Evolutionary conservation across 2,113 vertebrate species (phyloP).

Genomic region (Sebastes schlegelii): DNA sequence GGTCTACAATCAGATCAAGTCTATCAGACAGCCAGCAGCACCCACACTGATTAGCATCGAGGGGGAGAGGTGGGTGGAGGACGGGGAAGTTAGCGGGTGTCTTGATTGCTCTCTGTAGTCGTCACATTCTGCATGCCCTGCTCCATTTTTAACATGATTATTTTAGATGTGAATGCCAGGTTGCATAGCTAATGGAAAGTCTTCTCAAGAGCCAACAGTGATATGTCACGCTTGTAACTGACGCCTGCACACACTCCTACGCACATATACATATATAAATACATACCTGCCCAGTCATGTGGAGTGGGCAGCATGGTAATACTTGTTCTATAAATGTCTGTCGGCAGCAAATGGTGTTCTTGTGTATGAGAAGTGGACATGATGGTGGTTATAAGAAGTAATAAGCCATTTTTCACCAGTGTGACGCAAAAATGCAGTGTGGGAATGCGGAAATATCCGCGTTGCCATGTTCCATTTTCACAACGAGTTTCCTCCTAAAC

Average conservation of each 20-base stretch:
- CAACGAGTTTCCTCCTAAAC: too few relatives aligned
- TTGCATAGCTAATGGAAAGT: slow-evolving; percentile 22
- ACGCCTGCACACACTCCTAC: background rate
- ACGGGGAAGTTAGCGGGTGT: slow-evolving; percentile 24
- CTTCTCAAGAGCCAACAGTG: background rate
- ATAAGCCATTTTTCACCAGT: too few relatives aligned
- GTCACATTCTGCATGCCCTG: slow-evolving; percentile 10
- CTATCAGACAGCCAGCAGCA: slow-evolving; percentile 47
- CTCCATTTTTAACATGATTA: slow-evolving; percentile 56
- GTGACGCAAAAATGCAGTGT: too few relatives aligned
- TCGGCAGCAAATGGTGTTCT: background rate
- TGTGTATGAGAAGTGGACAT: background rate
- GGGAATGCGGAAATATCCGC: too few relatives aligned
- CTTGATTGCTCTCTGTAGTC: slow-evolving; percentile 60
- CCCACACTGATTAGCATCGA: slow-evolving; percentile 62
- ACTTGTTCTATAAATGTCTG: background rate
- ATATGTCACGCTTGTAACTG: slow-evolving; percentile 1
- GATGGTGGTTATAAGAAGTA: background rate
- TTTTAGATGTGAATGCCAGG: slow-evolving; percentile 27
- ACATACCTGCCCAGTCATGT: background rate
- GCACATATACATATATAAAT: background rate
- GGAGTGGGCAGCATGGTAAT: slow-evolving; percentile 3
- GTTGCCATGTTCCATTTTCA: too few relatives aligned
- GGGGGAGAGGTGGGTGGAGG: slow-evolving; percentile 32
- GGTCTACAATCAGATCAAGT: slow-evolving; percentile 46